Evolutionary conservation across 2,888 invertebrate genomes (phyloP), one percentile per base, ranked within the genome.

Genomic region (Clepsis dumicolana): DNA sequence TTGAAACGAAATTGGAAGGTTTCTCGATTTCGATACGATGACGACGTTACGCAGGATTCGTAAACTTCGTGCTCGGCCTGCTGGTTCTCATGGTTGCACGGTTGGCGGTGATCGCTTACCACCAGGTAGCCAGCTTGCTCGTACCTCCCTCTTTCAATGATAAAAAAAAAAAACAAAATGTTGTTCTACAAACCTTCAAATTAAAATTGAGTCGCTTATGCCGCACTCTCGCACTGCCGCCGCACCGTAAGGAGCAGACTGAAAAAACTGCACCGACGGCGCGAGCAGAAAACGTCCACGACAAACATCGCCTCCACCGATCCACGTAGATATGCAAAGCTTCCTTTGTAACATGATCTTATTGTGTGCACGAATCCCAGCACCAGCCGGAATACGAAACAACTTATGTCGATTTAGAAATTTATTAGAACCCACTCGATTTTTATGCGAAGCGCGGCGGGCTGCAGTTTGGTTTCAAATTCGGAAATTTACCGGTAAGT

Each of bases 281-380:
- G 67, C 67, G 50, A 66, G 73, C 80, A 80, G 80, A 86, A 84
- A 87, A 83, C 83, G 87, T 84, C 82, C 75, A 79, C 81, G 80
- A 84, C 82, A 85, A 83, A 84, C 84, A 81, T 78, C 72, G 77
- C 75, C 77, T 76, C 72, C 74, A 78, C 75, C 83, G 86, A 87
- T 85, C 83, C 81, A 80, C 77, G 80, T 81, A 88, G 91, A 91
- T 89, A 92, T 91, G 90, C 90, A 91, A 90, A 91, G 83, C 87
- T 78, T 84, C 84, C 88, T 90, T 91, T 91, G 93, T 87, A 89
- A 90, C 89, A 88, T 87, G 91, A 93, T 93, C 90, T 89, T 89
- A 93, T 94, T 93, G 93, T 91, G 89, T 85, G 84, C 83, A 75
- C 79, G 84, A 88, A 85, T 85, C 81, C 82, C 77, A 77, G 75